A percentile compares a stretch with the other conserved stretches of the same genome.
Evolutionary conservation across 2,797 vertebrate genomes (phyloP).

Genomic region (Notolabrus celidotus): DNA sequence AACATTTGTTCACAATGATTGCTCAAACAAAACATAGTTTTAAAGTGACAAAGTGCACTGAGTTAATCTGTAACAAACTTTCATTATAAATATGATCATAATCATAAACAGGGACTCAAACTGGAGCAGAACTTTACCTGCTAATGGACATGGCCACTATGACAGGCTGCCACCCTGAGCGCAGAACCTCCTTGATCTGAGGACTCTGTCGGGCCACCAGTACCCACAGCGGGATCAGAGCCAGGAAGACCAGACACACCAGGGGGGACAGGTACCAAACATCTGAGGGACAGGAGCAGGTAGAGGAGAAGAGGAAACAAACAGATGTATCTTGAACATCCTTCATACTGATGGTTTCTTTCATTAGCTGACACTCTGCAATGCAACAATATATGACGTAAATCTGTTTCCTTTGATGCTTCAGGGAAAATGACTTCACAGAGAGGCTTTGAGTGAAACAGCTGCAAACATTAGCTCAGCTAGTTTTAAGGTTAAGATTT

Average conservation of each 20-base stretch:
- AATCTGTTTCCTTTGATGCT: too few relatives aligned
- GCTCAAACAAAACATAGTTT: too few relatives aligned
- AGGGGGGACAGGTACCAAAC: slow-evolving; percentile 88
- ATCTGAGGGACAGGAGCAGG: slow-evolving; percentile 74
- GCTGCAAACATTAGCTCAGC: too few relatives aligned
- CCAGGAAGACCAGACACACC: slow-evolving; percentile 89
- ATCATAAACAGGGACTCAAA: neutral
- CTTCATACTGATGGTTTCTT: too few relatives aligned
- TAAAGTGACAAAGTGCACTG: neutral
- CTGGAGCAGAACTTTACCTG: slow-evolving; percentile 84
- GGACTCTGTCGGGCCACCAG: slow-evolving; percentile 87
- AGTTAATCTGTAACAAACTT: neutral
- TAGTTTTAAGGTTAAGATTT: too few relatives aligned
- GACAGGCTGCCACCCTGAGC: slow-evolving; percentile 94
- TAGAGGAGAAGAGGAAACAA: neutral
- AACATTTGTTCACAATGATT: neutral
- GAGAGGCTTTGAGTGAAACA: too few relatives aligned
- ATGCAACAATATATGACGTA: too few relatives aligned
- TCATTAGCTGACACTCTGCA: too few relatives aligned
- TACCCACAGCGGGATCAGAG: slow-evolving; percentile 93
- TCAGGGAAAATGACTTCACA: too few relatives aligned
- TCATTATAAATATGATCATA: too few relatives aligned
- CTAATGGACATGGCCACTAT: slow-evolving; percentile 96
- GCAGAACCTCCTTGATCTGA: slow-evolving; percentile 89
- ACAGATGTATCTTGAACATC: neutral